These are phyloP conservation scores for Melanocharis versteri DNA, from an alignment of 2,113 vertebrate genomes.

Conservation along the genomic window DNA sequence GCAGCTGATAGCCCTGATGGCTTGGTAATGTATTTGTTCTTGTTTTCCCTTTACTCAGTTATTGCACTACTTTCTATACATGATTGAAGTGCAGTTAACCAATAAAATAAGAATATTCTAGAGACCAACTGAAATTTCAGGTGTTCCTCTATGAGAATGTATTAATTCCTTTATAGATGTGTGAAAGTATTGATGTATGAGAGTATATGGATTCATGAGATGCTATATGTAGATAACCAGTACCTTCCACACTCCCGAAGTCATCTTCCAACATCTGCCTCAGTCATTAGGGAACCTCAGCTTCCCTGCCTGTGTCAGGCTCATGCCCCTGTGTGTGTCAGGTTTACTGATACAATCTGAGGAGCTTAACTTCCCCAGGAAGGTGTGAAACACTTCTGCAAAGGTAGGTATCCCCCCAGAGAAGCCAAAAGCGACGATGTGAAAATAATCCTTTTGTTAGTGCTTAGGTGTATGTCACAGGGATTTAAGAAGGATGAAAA, in stretches of 20 bases:
- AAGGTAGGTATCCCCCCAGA: neutral
- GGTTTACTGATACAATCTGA: neutral
- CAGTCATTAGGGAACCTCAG: neutral
- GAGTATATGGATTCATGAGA: neutral
- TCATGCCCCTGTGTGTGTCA: neutral
- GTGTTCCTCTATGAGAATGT: neutral
- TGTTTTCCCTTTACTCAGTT: neutral
- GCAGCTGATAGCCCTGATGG: neutral
- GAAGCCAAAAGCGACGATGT: neutral
- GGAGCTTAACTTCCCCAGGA: neutral
- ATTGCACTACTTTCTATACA: neutral
- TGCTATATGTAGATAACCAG: rapidly evolving
- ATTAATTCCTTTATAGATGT: neutral
- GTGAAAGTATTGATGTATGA: neutral
- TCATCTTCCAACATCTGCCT: neutral
- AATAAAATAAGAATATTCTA: neutral
- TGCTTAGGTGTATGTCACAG: neutral
- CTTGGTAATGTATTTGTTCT: neutral
- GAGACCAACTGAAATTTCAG: neutral
- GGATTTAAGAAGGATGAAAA: neutral
- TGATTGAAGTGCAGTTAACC: neutral
- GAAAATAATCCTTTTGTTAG: neutral
- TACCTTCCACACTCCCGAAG: neutral
- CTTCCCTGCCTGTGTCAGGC: neutral
- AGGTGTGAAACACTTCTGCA: neutral